Evolutionary conservation across 2,113 vertebrate genomes (phyloP).

Genomic region (Microtus ochrogaster): DNA sequence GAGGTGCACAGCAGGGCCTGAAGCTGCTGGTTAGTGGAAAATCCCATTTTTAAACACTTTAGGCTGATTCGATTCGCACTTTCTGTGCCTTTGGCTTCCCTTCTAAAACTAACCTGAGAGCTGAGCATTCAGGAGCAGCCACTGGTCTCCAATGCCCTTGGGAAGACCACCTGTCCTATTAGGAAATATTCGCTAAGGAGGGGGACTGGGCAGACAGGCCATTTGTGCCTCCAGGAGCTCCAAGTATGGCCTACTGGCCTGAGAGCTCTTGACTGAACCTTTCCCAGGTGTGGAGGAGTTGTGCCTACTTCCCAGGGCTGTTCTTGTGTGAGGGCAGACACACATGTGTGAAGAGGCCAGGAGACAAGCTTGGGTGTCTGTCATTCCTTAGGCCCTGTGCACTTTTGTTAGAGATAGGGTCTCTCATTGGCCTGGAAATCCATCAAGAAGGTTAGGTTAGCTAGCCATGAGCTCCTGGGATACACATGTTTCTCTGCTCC

Average conservation of each 20-base stretch:
- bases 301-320: background rate
- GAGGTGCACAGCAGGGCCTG: rapidly evolving
- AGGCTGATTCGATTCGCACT: constrained; percentile 21
- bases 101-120: background rate
- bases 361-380: background rate
- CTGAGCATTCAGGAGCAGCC: background rate
- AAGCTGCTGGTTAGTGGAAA: background rate
- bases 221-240: background rate
- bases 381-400: background rate
- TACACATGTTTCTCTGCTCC: background rate
- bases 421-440: background rate
- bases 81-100: background rate
- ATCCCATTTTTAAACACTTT: background rate
- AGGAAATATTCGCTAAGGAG: too few relatives aligned
- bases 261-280: background rate
- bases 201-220: background rate
- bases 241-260: background rate
- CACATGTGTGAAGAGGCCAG: background rate
- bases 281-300: too few relatives aligned
- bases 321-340: too few relatives aligned
- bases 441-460: background rate
- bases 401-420: background rate
- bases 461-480: too few relatives aligned
- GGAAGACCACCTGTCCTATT: background rate
- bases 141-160: rapidly evolving